Evolutionary conservation across 2,888 invertebrate genomes (phyloP), one percentile per base, ranked within the genome.

Genomic region (Entomobrya multifasciata): DNA sequence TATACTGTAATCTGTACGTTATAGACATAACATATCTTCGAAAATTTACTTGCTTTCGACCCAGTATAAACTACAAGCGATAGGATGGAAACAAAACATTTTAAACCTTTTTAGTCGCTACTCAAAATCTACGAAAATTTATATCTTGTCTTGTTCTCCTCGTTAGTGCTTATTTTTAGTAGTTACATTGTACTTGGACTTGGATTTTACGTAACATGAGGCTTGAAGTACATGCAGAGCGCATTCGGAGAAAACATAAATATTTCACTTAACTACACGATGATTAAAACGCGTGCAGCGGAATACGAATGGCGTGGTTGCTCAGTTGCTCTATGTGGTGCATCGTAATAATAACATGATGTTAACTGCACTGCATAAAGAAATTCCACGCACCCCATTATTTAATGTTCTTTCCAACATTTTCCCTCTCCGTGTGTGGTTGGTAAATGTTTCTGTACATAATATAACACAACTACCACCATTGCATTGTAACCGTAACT

Each of bases 221-320:
- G 55, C 17, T 55, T 8, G 36, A 5, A 36, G 20, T 20, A 11
- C 10, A 41, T 20, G 27, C 60, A 47, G 8, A 44, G 25, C 44
- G 72, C 67, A 52, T 30, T 36, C 13, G 10, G 17, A 72, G 65
- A 76, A 62, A 76, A 15, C 74, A 84, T 84, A 84, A 84, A 84
- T 84, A 84, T 77, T 84, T 77, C 84, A 84, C 77, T 84, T 84
- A 84, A 77, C 55, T 65, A 70, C 70, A 76, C 52, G 60, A 84
- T 77, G 82, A 82, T 82, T 60, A 74, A 74, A n/a, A n/a, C n/a
- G 72, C 79, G 30, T 70, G 49, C 44, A 77, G n/a, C 49, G 25
- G 52, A 52, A 49, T 47, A 70, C 44, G 49, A 49, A 49, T 72
- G 27, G 72, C 52, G 72, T 27, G 20, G 15, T 65, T 52, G 22